Conservation (phyloP, 2,888 invertebrate genomes). For the Drosophila putrida region DNA sequence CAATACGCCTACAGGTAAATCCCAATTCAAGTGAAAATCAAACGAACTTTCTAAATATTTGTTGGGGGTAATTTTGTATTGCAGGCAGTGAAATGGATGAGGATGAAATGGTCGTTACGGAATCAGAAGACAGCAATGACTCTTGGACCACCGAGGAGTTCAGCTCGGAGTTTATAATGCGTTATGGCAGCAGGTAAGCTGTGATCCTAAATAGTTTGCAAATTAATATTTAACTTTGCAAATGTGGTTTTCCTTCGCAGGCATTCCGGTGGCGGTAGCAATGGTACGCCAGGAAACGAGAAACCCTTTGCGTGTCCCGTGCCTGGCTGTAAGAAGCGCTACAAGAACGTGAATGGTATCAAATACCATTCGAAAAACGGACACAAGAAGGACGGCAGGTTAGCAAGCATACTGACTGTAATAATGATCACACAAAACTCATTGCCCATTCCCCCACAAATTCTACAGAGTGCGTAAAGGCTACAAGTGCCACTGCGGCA, state of each 20-base stretch:
- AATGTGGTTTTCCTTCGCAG: conserved; percentile 67
- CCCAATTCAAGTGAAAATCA: neutral
- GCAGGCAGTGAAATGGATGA: conserved; percentile 90
- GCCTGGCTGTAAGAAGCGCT: conserved; percentile 94
- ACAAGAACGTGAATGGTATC: conserved; percentile 95
- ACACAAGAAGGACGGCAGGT: conserved; percentile 94
- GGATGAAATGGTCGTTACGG: conserved; percentile 89
- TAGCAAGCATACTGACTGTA: conserved; percentile 84
- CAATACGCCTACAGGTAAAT: conserved; percentile 88
- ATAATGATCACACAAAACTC: conserved; percentile 32
- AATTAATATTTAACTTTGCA: neutral
- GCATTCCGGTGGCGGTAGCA: conserved; percentile 86
- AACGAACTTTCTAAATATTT: conserved; percentile 32
- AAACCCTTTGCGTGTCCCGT: conserved; percentile 94
- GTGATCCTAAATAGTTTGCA: neutral
- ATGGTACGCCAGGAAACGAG: conserved; percentile 87
- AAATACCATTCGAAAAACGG: conserved; percentile 95
- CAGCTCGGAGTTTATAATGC: conserved; percentile 91
- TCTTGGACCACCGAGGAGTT: conserved; percentile 93
- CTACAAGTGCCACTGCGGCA: conserved; percentile 94
- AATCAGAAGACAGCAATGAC: conserved; percentile 93
- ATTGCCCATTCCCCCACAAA: conserved; percentile 37
- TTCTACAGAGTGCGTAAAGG: conserved; percentile 90
- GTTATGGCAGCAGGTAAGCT: conserved; percentile 89
- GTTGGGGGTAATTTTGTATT: neutral